Evolutionary conservation across 2,113 vertebrate species (phyloP).

Genomic region (Catharus minimus): DNA sequence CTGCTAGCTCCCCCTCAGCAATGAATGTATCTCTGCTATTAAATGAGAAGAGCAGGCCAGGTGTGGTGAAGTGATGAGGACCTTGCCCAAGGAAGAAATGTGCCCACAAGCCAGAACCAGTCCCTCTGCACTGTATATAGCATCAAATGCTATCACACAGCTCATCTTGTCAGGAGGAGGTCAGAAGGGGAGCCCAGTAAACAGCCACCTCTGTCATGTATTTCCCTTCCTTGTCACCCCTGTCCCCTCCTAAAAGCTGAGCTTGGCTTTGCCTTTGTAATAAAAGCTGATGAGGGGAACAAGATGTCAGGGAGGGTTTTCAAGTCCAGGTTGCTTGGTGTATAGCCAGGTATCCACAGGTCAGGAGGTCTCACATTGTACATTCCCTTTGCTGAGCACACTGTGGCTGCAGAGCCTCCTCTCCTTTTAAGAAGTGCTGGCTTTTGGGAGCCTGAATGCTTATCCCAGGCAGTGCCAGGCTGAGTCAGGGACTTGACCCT

Average conservation of each 20-base stretch:
- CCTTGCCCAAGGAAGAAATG: neutral
- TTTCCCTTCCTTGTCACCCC: neutral
- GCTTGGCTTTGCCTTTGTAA: neutral
- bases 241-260: neutral
- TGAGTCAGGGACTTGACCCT: neutral
- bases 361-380: accelerated
- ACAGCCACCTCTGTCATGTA: neutral
- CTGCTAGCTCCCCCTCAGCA: neutral
- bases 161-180: neutral
- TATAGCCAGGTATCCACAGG: neutral
- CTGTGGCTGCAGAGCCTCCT: neutral
- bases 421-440: no score
- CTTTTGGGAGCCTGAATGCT: neutral
- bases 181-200: neutral
- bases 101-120: neutral
- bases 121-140: neutral
- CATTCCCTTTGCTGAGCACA: neutral
- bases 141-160: neutral
- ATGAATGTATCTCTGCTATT: accelerated
- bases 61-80: neutral
- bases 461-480: no score
- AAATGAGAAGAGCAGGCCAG: neutral
- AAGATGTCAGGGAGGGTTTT: neutral
- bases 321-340: neutral
- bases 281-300: neutral